Percentiles rank a stretch among this genome's conserved stretches.
Evolutionary conservation across 2,797 vertebrate species (phyloP).

Genomic region (Schizopygopsis malacanthus): DNA sequence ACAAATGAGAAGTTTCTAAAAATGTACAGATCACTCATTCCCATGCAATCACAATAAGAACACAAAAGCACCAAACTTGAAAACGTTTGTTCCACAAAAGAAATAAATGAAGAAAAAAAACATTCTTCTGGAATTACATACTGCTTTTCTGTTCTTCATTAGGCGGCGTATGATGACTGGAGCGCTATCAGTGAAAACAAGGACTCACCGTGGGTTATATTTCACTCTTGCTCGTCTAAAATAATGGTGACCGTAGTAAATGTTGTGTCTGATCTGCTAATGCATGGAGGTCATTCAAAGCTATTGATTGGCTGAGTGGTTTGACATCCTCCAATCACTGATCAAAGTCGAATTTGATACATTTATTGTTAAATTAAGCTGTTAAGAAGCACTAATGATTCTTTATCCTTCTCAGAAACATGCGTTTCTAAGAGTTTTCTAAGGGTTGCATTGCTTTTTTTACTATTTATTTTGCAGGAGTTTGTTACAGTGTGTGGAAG

Average conservation of each 20-base stretch:
- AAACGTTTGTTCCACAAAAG: background rate
- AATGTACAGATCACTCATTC: background rate
- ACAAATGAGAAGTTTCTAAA: too few species aligned
- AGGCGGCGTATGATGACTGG: slow-evolving; percentile 67
- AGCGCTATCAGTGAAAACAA: slow-evolving; percentile 49
- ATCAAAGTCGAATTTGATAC: background rate
- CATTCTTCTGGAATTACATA: background rate
- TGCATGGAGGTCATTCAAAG: background rate
- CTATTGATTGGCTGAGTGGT: background rate
- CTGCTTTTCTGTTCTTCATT: slow-evolving; percentile 1
- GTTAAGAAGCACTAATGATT: background rate
- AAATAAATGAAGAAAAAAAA: background rate
- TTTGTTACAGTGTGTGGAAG: slow-evolving; percentile 78
- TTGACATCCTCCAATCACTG: background rate
- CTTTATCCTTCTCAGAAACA: background rate
- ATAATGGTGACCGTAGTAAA: background rate
- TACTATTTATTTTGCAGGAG: slow-evolving; percentile 66
- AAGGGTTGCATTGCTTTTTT: background rate
- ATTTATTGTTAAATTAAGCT: background rate
- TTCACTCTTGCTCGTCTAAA: background rate
- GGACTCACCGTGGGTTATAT: slow-evolving; percentile 62
- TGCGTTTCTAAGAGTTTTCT: background rate
- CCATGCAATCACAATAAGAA: background rate
- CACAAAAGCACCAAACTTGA: background rate
- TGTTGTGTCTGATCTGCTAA: background rate